A percentile compares a stretch with the other conserved stretches of the same genome.
phyloP scores from a whole-genome alignment of 2,888 invertebrate species.

The Cheilosia vernalis region DNA sequence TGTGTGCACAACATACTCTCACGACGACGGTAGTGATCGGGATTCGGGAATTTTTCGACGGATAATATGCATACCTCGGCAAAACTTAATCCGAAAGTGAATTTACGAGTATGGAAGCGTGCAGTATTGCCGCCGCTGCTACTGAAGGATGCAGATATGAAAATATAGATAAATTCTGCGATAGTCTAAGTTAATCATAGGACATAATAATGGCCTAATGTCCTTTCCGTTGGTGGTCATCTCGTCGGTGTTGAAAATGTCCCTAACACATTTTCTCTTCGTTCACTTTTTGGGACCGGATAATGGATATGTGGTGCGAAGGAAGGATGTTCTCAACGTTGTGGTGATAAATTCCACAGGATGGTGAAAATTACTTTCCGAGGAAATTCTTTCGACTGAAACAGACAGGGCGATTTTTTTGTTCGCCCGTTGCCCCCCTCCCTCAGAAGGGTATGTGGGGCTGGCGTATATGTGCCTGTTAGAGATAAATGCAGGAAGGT shows the following conservation, averaged over 20 bases:
- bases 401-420: constrained; percentile 1
- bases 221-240: constrained; percentile 43
- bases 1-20: neutral
- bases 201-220: constrained; percentile 69
- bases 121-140: constrained; percentile 14
- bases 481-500: neutral
- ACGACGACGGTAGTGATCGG: constrained; percentile 10
- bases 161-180: constrained; percentile 58
- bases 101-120: constrained; percentile 54
- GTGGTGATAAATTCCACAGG: constrained; percentile 31
- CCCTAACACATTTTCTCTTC: constrained; percentile 23
- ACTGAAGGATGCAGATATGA: constrained; percentile 41
- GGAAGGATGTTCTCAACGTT: constrained; percentile 4
- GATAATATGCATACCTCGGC: constrained; percentile 56
- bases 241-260: constrained; percentile 9
- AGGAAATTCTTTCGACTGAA: constrained; percentile 12
- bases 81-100: constrained; percentile 69
- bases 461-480: neutral
- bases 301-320: neutral
- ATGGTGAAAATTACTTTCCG: constrained; percentile 27
- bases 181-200: constrained; percentile 66
- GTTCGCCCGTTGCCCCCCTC: neutral
- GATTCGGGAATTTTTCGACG: constrained; percentile 33
- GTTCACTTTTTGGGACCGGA: neutral
- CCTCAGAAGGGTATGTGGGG: neutral